Evolutionary conservation across 1,140 invertebrate genomes (phyloP), one percentile per base, ranked within the genome.

Genomic region (Drosophila murphyi): DNA sequence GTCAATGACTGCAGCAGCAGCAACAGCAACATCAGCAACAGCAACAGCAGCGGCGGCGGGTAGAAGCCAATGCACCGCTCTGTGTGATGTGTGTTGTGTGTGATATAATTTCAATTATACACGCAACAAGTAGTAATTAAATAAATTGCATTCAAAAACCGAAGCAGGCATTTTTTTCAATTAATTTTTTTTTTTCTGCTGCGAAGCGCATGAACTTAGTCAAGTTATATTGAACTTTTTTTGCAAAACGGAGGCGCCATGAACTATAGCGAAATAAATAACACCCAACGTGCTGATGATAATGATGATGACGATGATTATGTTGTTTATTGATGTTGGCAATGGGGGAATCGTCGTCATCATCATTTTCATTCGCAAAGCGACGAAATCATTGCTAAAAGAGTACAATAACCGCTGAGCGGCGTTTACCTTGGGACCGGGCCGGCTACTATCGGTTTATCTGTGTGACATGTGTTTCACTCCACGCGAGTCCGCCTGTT

Each of bases 41-140:
- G 51, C 20, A 20, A 20, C 20, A 20, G 20, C 20, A 20, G 0
- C 20, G 20, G 1, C 20, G 72, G 59, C 61, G 20, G 20, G 20
- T 20, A 20, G 52, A 37, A 45, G 56, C 37, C 59, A 45, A 55
- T 55, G 51, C 51, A 65, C 29, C 39, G 52, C 31, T 60, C 34
- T 4, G 10, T 31, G 52, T 29, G n/a, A 54, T 65, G 80, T 65
- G 76, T 62, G 39, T n/a, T 43, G 39, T n/a, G 10, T 64, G 73
- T 88, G 85, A 87, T 87, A 87, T 87, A 87, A 87, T 87, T 87
- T 83, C 77, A 87, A 87, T 87, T 87, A 71, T 47, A 69, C 51
- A 51, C 50, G 51, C 63, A 73, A 61, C 65, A 70, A 62, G 62
- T 72, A 45, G 82, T 78, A 86, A 86, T 86, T 86, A 86, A 71